Base-by-base conservation (phyloP, 2,888 invertebrate species). In the Caenorhabditis sp. region DNA sequence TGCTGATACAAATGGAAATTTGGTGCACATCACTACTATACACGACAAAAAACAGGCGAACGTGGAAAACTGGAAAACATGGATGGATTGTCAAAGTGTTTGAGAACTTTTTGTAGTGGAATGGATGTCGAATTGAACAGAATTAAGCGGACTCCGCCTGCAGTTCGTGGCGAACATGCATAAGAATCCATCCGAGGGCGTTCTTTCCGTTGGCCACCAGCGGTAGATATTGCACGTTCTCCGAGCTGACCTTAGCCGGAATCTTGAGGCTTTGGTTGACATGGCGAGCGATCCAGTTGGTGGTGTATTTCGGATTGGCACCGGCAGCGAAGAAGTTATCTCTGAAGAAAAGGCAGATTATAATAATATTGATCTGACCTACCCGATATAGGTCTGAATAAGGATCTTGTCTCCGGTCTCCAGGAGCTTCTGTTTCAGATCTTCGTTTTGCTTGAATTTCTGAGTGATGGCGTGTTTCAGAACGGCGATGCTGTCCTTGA, bases 381-480 rank as follows among this genome's bases (percentile, higher is more conserved):
- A 79, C 76, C 78, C 75, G 30, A 56, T 39, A 24, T 76, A 80
- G 9, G 76, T 63, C 27, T 80, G 80, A 41, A 78, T 58, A 22
- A 80, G 74, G 37, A 80, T 52, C n/a, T 72, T 68, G 45, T 78
- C 62, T 17, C 55, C 76, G 9, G 80, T 78, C 7, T 56, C 68
- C 37, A 81, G 20, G 8, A 81, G 63, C 13, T 55, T 46, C 30
- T 53, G 8, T 9, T 65, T 46, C 63, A 86, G 48, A 5, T 79
- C 78, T 1, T 63, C 58, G 53, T 79, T 65, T 52, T 84, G 84
- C 0, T 26, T 24, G 66, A 83, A 86, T 58, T 86, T 86, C 35
- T 83, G 59, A 7, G 46, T 48, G 37, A 83, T 61, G 0, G 80
- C 86, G 55, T 83, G 78, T 56, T 80, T 53, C 27, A 85, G 59